phyloP scores from a whole-genome alignment of 2,113 vertebrate genomes.

The Proterorhinus semilunaris region DNA sequence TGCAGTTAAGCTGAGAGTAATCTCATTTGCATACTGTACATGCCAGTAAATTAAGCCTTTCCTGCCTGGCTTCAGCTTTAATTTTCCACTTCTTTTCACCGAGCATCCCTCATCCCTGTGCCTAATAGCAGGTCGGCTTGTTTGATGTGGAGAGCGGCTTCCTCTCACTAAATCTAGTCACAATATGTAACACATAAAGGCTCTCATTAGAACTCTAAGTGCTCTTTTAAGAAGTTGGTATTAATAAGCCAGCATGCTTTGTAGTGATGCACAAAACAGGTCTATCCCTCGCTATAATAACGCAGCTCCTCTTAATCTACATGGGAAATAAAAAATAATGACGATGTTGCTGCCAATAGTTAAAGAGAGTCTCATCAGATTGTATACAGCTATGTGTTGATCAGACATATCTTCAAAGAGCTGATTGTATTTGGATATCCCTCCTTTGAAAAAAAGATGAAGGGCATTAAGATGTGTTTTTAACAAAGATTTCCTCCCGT shows the following conservation, averaged over 20 bases:
- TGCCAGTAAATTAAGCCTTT: constrained; percentile 99
- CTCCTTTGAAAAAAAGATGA: constrained; percentile 45
- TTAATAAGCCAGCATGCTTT: constrained; percentile 71
- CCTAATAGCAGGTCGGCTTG: constrained; percentile 89
- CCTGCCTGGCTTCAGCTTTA: constrained; percentile 93
- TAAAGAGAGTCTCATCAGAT: constrained; percentile 51
- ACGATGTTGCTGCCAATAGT: constrained; percentile 38
- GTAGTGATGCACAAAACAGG: constrained; percentile 54
- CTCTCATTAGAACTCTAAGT: constrained; percentile 91
- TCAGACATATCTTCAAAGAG: constrained; percentile 61
- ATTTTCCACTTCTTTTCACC: constrained; percentile 99
- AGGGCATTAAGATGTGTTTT: constrained; percentile 29
- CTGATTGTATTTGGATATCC: constrained; percentile 39
- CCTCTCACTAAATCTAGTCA: constrained; percentile 86
- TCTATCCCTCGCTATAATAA: constrained; percentile 47
- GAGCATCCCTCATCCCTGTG: constrained; percentile 88
- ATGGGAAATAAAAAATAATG: constrained; percentile 48
- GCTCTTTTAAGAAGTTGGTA: constrained; percentile 80
- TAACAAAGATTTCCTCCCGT: constrained; percentile 5
- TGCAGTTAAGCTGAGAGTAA: constrained; percentile 99
- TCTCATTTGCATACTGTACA: constrained; percentile 99
- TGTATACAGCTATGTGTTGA: constrained; percentile 46
- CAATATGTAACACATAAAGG: constrained; percentile 94
- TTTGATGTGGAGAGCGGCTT: constrained; percentile 95
- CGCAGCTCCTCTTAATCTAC: constrained; percentile 41